phyloP scores from a whole-genome alignment of 2,797 vertebrate species.

The Setipinna tenuifilis region DNA sequence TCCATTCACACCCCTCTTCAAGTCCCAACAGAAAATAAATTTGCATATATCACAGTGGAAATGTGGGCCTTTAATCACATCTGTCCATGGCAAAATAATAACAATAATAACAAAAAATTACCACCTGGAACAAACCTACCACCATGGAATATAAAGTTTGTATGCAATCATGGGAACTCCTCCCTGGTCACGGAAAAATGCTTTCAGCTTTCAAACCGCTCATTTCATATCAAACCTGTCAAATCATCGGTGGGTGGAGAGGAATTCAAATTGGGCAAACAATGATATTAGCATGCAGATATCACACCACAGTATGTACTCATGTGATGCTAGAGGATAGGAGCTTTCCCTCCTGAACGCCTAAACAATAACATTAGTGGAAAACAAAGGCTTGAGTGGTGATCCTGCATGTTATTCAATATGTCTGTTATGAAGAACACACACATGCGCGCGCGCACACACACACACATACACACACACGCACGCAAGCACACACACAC shows the following conservation, averaged over 20 bases:
- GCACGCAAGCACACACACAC: background rate
- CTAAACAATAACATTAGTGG: slow-evolving; percentile 17
- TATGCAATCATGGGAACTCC: background rate
- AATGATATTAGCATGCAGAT: background rate
- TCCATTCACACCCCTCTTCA: background rate
- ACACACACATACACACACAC: background rate
- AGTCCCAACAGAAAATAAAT: background rate
- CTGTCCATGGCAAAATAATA: background rate
- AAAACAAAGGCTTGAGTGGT: background rate
- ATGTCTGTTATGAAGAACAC: background rate
- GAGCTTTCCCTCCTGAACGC: background rate
- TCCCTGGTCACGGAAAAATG: background rate
- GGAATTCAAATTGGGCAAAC: background rate
- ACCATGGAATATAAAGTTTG: background rate
- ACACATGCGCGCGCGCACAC: background rate
- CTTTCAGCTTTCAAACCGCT: background rate
- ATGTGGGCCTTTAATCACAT: background rate
- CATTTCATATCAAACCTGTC: background rate
- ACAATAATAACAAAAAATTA: background rate
- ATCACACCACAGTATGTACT: background rate
- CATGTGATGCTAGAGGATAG: background rate
- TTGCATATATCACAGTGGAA: background rate
- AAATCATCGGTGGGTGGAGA: background rate
- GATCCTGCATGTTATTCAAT: background rate
- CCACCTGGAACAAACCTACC: background rate